A percentile compares a stretch with the other conserved stretches of the same genome.
These are phyloP conservation scores for Micrastur ruficollis DNA, from an alignment of 2,797 vertebrate species.

Conservation along the genomic window DNA sequence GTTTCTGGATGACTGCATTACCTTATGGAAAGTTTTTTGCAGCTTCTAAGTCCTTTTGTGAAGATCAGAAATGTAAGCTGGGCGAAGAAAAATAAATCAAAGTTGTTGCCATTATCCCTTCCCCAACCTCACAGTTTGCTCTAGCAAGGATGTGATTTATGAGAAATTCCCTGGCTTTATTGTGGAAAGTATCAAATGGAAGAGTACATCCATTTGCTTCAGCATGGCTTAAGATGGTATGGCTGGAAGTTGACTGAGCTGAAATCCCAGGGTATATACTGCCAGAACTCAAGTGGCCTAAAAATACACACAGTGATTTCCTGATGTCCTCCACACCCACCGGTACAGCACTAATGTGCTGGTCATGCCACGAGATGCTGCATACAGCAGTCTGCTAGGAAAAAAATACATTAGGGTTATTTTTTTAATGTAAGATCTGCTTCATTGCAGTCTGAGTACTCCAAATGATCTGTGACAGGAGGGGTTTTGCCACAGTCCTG, in stretches of 20 bases:
- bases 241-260: conserved; percentile 10
- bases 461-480: background rate
- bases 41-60: background rate
- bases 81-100: conserved; percentile 17
- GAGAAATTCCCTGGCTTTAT: conserved; percentile 21
- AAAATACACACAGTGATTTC: conserved; percentile 32
- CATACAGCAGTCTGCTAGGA: background rate
- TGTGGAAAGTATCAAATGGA: conserved; percentile 10
- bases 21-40: background rate
- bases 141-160: conserved; percentile 1
- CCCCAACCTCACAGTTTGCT: background rate
- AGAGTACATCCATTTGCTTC: background rate
- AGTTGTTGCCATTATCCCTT: background rate
- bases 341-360: background rate
- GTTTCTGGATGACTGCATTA: conserved; percentile 5
- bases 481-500: background rate
- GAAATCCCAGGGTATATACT: conserved; percentile 16
- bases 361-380: background rate
- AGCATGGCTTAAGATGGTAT: background rate
- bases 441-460: background rate
- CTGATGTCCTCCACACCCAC: background rate
- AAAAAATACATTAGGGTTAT: background rate
- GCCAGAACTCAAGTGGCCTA: conserved; percentile 25
- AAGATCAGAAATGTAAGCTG: background rate
- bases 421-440: background rate